Evolutionary conservation across 2,888 invertebrate genomes (phyloP).

Genomic region (Agrilus biguttatus): DNA sequence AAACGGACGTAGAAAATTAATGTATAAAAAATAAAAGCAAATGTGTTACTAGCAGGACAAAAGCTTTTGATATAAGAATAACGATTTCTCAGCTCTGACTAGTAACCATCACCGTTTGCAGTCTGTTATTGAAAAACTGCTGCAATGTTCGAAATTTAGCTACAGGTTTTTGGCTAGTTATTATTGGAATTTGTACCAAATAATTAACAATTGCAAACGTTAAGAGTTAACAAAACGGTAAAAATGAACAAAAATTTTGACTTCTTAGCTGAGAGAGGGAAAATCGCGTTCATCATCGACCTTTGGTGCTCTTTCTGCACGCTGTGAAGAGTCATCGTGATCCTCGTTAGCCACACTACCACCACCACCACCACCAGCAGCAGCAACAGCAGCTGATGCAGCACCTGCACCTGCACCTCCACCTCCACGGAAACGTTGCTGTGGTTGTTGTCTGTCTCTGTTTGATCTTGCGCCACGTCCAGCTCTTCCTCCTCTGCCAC

Average conservation of each 20-base stretch:
- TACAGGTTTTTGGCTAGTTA: slow-evolving; percentile 19
- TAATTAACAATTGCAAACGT: slow-evolving; percentile 22
- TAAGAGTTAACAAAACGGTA: slow-evolving; percentile 3
- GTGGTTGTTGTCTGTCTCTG: slow-evolving; percentile 18
- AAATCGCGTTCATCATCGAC: slow-evolving; percentile 94
- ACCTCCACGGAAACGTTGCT: slow-evolving; percentile 24
- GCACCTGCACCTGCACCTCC: slow-evolving; percentile 19
- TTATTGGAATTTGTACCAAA: slow-evolving; percentile 23
- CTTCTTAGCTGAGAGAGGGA: slow-evolving; percentile 69
- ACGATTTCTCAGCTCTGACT: slow-evolving; percentile 23
- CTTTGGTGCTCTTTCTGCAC: slow-evolving; percentile 50
- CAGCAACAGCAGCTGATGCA: no score
- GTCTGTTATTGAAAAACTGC: slow-evolving; percentile 21
- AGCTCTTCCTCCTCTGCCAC: slow-evolving; percentile 41
- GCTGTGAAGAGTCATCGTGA: slow-evolving; percentile 3
- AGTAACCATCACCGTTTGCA: slow-evolving; percentile 26
- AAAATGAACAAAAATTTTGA: slow-evolving; percentile 14
- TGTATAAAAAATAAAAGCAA: no score
- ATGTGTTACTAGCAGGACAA: not conserved
- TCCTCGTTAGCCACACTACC: slow-evolving; percentile 5
- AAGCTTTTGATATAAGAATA: slow-evolving; percentile 19
- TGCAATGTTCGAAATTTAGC: slow-evolving; percentile 13
- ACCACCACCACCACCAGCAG: slow-evolving; percentile 20
- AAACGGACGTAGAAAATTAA: no score
- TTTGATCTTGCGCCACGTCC: slow-evolving; percentile 21